A percentile compares a stretch with the other conserved stretches of the same genome.
These are phyloP conservation scores for Polydrusus pterygomalis DNA, from an alignment of 2,888 invertebrate species.

Conservation along the genomic window DNA sequence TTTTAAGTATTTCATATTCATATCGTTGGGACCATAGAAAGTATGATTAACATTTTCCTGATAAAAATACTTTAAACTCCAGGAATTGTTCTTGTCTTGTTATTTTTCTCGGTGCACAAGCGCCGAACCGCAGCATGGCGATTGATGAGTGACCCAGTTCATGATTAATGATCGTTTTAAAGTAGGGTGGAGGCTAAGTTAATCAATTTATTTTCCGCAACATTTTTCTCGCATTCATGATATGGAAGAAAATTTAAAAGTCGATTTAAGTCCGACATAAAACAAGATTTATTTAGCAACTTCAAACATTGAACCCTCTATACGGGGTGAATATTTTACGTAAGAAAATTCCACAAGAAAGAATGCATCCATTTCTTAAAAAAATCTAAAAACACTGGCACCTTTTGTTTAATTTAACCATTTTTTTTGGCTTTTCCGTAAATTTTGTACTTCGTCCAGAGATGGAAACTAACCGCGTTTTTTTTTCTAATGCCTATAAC, in stretches of 20 bases:
- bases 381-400: too few species aligned
- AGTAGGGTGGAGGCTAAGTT: conserved; percentile 11
- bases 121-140: conserved; percentile 1
- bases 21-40: too few species aligned
- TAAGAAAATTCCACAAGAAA: too few species aligned
- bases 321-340: too few species aligned
- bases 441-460: too few species aligned
- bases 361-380: too few species aligned
- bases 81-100: background rate
- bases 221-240: conserved; percentile 12
- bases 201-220: conserved; percentile 34
- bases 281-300: background rate
- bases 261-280: background rate
- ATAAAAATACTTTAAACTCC: conserved; percentile 3
- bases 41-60: background rate
- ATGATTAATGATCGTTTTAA: conserved; percentile 40
- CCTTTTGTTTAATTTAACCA: too few species aligned
- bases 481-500: too few species aligned
- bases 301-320: too few species aligned
- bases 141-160: conserved; percentile 34
- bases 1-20: background rate
- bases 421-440: too few species aligned
- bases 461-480: too few species aligned
- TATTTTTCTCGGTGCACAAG: conserved; percentile 9
- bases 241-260: background rate